A percentile compares a stretch with the other conserved stretches of the same genome.
Evolutionary conservation across 2,113 vertebrate genomes (phyloP).

Genomic region (Ursus arctos): DNA sequence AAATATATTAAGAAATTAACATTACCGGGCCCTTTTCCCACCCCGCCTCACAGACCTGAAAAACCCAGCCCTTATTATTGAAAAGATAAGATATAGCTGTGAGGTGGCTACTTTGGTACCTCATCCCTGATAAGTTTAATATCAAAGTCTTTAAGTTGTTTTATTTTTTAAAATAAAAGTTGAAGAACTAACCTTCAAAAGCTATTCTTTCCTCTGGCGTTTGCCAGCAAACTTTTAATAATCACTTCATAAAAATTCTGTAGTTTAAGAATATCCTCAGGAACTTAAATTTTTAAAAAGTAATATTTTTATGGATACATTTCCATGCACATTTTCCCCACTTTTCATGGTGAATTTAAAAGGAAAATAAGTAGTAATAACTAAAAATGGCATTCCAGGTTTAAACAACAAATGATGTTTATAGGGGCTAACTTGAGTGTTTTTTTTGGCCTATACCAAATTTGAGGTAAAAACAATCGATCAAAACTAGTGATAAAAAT

Average conservation of each 20-base stretch:
- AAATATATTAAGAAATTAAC: background rate
- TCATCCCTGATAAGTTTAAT: conserved; percentile 78
- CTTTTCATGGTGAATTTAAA: conserved; percentile 38
- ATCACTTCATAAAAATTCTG: conserved; percentile 56
- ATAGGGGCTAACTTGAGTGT: conserved; percentile 54
- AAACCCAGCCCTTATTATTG: conserved; percentile 70
- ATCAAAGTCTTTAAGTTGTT: conserved; percentile 65
- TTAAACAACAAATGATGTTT: conserved; percentile 51
- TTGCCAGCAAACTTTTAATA: conserved; percentile 58
- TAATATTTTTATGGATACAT: conserved; percentile 49
- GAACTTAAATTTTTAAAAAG: conserved; percentile 69
- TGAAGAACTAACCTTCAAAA: conserved; percentile 65
- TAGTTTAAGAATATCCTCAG: conserved; percentile 77
- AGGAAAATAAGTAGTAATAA: conserved; percentile 58
- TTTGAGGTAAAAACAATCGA: conserved; percentile 79
- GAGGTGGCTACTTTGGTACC: conserved; percentile 74
- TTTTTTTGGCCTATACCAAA: conserved; percentile 70
- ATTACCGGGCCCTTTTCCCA: background rate
- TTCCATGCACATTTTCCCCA: conserved; percentile 30
- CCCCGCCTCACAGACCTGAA: conserved; percentile 18
- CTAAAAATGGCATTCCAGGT: conserved; percentile 71
- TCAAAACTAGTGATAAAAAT: conserved; percentile 73
- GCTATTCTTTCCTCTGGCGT: conserved; percentile 20
- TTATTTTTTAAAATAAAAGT: conserved; percentile 69
- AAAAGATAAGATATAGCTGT: conserved; percentile 58